These are phyloP conservation scores for Pseudopodoces humilis DNA, from an alignment of 2,113 vertebrate genomes.

Conservation along the genomic window DNA sequence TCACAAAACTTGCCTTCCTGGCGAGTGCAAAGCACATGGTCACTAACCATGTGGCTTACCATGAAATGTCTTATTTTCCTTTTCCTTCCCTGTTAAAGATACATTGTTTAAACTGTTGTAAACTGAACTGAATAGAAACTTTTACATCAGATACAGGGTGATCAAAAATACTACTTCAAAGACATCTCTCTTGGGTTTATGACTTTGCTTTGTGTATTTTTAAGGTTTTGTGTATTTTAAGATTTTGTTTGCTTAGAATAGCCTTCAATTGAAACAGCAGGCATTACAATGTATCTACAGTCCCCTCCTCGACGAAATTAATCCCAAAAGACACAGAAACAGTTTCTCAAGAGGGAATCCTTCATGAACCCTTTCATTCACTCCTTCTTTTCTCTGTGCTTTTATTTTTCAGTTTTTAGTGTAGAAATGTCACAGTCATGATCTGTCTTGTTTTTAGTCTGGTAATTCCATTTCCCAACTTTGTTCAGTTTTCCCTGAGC, in stretches of 20 bases:
- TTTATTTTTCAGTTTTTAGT: conserved; percentile 20
- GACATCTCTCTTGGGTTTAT: not conserved
- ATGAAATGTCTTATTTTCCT: not conserved
- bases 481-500: not conserved
- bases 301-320: not conserved
- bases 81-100: not conserved
- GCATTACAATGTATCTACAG: not conserved
- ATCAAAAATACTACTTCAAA: not conserved
- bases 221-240: not conserved
- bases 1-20: not conserved
- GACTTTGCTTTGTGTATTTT: not conserved
- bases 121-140: not conserved
- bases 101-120: not conserved
- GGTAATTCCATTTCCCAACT: conserved; percentile 32
- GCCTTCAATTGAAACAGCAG: not conserved
- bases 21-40: not conserved
- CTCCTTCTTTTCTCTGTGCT: conserved; percentile 7
- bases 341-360: not conserved
- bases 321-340: not conserved
- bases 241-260: not conserved
- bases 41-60: not conserved
- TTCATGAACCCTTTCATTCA: conserved; percentile 4
- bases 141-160: not conserved
- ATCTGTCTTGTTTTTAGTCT: not conserved
- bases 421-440: not conserved